Evolutionary conservation across 2,113 vertebrate species (phyloP).

Genomic region (Vulpes vulpes): DNA sequence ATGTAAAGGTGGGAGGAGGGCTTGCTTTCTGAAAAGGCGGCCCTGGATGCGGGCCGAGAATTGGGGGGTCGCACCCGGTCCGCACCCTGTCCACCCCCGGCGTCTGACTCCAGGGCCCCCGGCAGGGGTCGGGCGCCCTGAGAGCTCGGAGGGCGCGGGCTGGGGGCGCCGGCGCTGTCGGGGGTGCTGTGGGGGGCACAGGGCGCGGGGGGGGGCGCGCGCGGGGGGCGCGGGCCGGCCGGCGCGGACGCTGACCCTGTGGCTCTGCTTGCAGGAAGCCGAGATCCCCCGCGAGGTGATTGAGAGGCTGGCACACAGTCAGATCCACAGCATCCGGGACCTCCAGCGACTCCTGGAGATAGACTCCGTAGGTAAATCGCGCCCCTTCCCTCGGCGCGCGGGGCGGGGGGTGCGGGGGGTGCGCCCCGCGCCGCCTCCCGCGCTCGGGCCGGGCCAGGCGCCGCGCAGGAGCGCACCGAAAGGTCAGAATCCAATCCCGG

Average conservation of each 20-base stretch:
- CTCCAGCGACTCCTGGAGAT: slow-evolving; percentile 99
- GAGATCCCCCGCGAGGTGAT: slow-evolving; percentile 97
- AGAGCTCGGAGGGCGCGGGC: not conserved
- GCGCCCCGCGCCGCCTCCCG: not conserved
- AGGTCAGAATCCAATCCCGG: slow-evolving; percentile 81
- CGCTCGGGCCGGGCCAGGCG: not conserved
- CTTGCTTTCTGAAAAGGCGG: not conserved
- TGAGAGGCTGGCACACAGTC: slow-evolving; percentile 96
- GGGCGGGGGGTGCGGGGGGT: slow-evolving; percentile 34
- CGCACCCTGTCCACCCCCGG: not conserved
- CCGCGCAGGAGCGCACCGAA: slow-evolving; percentile 70
- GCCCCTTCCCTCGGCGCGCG: slow-evolving; percentile 85
- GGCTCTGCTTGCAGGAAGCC: slow-evolving; percentile 90
- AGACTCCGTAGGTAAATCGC: slow-evolving; percentile 99
- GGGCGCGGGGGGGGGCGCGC: not conserved
- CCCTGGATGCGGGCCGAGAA: not conserved
- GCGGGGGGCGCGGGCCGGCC: not conserved
- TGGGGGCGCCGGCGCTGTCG: not conserved
- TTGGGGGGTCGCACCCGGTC: not conserved
- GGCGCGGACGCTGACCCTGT: slow-evolving; percentile 67
- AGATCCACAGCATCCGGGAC: slow-evolving; percentile 99
- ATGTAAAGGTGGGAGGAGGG: not conserved
- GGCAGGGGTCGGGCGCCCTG: not conserved
- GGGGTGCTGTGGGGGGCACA: not conserved
- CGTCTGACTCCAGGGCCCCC: not conserved